A percentile compares a stretch with the other conserved stretches of the same genome.
Evolutionary conservation across 2,888 invertebrate genomes (phyloP).

Genomic region (Drosophila siamana): DNA sequence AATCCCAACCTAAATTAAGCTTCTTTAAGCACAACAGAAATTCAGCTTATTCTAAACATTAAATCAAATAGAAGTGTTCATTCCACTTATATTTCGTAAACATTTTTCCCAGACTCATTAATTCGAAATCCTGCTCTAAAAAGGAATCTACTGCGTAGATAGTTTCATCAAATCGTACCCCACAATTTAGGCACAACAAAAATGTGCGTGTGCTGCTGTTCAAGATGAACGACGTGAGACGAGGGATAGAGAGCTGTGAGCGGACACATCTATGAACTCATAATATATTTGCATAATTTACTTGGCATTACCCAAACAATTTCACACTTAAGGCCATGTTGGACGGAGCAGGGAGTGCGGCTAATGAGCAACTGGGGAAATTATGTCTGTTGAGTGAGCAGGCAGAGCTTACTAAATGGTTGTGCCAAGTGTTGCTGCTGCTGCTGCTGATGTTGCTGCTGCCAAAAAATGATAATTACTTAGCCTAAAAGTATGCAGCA

Average conservation of each 20-base stretch:
- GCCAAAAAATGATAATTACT: slow-evolving; percentile 72
- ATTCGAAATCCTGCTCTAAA: background rate
- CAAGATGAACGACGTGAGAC: background rate
- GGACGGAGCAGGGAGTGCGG: slow-evolving; percentile 53
- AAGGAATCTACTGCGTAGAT: background rate
- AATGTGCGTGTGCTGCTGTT: slow-evolving; percentile 14
- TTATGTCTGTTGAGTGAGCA: slow-evolving; percentile 54
- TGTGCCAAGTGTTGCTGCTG: slow-evolving; percentile 52
- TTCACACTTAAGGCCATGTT: slow-evolving; percentile 65
- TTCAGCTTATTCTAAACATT: too few species aligned
- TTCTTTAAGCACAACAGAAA: too few species aligned
- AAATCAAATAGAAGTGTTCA: too few species aligned
- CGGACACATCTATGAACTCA: slow-evolving; percentile 19
- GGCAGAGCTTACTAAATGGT: slow-evolving; percentile 34
- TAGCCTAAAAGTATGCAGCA: slow-evolving; percentile 60
- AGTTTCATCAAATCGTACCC: slow-evolving; percentile 17
- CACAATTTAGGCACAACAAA: slow-evolving; percentile 8
- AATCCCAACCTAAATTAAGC: too few species aligned
- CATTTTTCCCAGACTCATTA: too few species aligned
- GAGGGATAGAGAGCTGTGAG: slow-evolving; percentile 10
- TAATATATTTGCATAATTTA: slow-evolving; percentile 65
- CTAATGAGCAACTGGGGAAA: slow-evolving; percentile 74
- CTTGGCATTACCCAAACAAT: slow-evolving; percentile 67
- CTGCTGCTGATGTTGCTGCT: slow-evolving; percentile 27
- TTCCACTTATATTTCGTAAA: too few species aligned